phyloP scores from a whole-genome alignment of 2,888 invertebrate species.

The Trissolcus japonicus region DNA sequence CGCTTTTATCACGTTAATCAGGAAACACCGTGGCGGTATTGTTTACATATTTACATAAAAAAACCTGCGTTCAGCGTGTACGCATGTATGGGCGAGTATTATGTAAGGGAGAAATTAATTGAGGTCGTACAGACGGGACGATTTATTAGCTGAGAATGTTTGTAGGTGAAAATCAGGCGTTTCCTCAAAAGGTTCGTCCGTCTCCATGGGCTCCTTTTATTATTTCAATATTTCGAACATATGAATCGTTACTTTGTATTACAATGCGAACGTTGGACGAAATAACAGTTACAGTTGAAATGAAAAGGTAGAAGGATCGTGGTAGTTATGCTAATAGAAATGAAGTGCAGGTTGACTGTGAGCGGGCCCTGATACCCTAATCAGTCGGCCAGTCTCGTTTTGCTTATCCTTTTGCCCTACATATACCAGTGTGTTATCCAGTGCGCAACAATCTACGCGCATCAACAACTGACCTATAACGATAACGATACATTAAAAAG shows the following conservation, averaged over 20 bases:
- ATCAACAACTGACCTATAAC: slow-evolving; percentile 57
- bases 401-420: slow-evolving; percentile 54
- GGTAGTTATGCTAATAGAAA: slow-evolving; percentile 27
- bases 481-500: slow-evolving; percentile 40
- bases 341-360: slow-evolving; percentile 19
- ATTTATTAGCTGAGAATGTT: slow-evolving; percentile 22
- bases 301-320: slow-evolving; percentile 10
- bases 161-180: not conserved
- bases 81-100: slow-evolving; percentile 7
- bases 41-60: slow-evolving; percentile 47
- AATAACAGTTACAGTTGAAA: slow-evolving; percentile 19
- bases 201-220: not conserved
- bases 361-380: slow-evolving; percentile 45
- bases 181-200: not conserved
- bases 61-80: slow-evolving; percentile 1
- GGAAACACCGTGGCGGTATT: slow-evolving; percentile 12
- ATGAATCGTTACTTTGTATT: not conserved
- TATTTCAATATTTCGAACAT: not conserved
- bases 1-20: slow-evolving; percentile 29
- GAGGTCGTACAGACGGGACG: slow-evolving; percentile 34
- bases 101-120: slow-evolving; percentile 45
- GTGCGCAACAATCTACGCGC: slow-evolving; percentile 53
- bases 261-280: not conserved
- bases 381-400: slow-evolving; percentile 33
- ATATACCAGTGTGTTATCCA: slow-evolving; percentile 54